Conservation (phyloP, 23 tunicate genomes). For the Ascidia mentula region DNA sequence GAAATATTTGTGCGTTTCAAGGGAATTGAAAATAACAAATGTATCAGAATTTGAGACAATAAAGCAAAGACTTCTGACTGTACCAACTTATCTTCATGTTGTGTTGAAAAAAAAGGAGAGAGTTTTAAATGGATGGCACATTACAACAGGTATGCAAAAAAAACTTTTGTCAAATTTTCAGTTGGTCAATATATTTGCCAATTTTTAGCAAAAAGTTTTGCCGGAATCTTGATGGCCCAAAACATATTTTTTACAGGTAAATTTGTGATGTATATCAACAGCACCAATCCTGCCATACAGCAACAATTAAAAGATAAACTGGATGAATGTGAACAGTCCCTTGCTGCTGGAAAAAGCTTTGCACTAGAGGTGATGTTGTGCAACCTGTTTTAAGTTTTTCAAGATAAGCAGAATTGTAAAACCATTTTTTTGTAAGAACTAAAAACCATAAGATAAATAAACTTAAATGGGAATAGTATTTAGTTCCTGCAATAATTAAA, state of each 20-base stretch:
- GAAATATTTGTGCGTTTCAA: conserved; percentile 22
- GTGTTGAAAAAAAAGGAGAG: conserved; percentile 50
- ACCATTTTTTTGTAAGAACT: too few species aligned
- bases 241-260: conserved; percentile 47
- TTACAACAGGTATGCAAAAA: conserved; percentile 35
- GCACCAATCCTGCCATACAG: conserved; percentile 46
- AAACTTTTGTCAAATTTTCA: background rate
- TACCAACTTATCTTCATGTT: conserved; percentile 69
- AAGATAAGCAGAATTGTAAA: too few species aligned
- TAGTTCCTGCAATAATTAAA: too few species aligned
- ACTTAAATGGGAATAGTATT: too few species aligned
- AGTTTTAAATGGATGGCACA: conserved; percentile 57
- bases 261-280: conserved; percentile 59
- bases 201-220: too few species aligned
- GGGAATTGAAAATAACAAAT: conserved; percentile 42
- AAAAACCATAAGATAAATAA: too few species aligned
- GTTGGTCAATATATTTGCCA: too few species aligned
- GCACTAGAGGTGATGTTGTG: conserved; percentile 86
- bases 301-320: conserved; percentile 43
- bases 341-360: conserved; percentile 54
- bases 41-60: conserved; percentile 45
- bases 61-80: conserved; percentile 49
- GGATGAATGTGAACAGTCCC: conserved; percentile 24
- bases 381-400: too few species aligned
- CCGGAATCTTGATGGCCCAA: too few species aligned